Conservation (phyloP, 1,140 invertebrate species). For the Reticulitermes speratus region DNA sequence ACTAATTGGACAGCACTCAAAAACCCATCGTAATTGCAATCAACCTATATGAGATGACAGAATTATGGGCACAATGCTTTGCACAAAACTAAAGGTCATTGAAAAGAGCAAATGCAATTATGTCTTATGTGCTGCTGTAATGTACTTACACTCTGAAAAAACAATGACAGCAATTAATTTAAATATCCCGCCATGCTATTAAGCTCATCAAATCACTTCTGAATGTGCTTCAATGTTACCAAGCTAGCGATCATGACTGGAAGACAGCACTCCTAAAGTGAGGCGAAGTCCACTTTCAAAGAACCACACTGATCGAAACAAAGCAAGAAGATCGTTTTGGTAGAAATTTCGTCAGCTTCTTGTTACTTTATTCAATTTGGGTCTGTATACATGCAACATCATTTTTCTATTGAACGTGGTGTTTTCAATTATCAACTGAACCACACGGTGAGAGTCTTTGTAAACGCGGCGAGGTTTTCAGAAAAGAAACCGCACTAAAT, state of each 20-base stretch:
- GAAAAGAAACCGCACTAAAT: no score
- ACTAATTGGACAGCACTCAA: constrained; percentile 15
- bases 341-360: no score
- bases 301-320: no score
- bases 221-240: background rate
- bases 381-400: no score
- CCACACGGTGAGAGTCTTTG: no score
- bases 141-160: background rate
- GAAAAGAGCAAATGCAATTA: background rate
- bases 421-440: no score
- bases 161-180: background rate
- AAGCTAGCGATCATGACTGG: background rate
- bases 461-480: no score
- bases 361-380: no score
- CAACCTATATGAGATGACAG: constrained; percentile 4
- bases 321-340: no score
- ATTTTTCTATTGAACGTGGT: no score
- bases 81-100: background rate
- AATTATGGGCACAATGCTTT: background rate
- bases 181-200: background rate
- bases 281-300: no score
- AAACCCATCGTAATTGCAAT: background rate
- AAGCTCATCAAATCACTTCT: background rate
- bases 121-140: background rate
- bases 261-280: no score